Conservation (phyloP, 2,113 vertebrate genomes). For the Ifrita kowaldi region DNA sequence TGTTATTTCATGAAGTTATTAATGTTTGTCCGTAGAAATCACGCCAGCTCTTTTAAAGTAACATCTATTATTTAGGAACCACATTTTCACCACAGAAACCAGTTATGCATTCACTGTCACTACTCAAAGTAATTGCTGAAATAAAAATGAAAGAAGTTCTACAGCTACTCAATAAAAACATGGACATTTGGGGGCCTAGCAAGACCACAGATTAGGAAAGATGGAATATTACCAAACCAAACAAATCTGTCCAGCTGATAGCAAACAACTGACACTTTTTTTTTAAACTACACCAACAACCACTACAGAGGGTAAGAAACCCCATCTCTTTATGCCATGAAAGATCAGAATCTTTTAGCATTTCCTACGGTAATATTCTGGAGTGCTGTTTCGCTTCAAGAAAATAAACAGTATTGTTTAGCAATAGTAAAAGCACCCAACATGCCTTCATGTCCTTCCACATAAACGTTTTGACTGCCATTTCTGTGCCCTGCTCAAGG, state of each 20-base stretch:
- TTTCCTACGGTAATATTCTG: not conserved
- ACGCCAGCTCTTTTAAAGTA: constrained; percentile 19
- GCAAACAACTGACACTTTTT: not conserved
- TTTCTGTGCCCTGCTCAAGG: not conserved
- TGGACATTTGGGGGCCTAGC: constrained; percentile 30
- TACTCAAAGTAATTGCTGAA: constrained; percentile 26
- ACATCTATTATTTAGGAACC: constrained; percentile 6
- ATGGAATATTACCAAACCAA: constrained; percentile 45
- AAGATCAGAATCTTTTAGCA: constrained; percentile 3
- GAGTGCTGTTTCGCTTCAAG: not conserved
- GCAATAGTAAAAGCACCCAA: not conserved
- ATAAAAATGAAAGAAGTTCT: constrained; percentile 40
- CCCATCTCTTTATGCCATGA: not conserved
- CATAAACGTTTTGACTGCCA: not conserved
- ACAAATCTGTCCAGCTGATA: constrained; percentile 36
- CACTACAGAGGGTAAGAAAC: not conserved
- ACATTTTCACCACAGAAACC: constrained; percentile 42
- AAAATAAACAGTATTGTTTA: not conserved
- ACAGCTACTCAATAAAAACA: constrained; percentile 51
- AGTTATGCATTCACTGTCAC: constrained; percentile 22
- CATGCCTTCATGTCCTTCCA: not conserved
- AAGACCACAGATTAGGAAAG: constrained; percentile 26
- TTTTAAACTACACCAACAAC: not conserved
- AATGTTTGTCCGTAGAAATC: not conserved
- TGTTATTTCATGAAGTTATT: constrained; percentile 19